Base-by-base conservation (phyloP, 1,140 invertebrate genomes). In the Drosophila yakuba region DNA sequence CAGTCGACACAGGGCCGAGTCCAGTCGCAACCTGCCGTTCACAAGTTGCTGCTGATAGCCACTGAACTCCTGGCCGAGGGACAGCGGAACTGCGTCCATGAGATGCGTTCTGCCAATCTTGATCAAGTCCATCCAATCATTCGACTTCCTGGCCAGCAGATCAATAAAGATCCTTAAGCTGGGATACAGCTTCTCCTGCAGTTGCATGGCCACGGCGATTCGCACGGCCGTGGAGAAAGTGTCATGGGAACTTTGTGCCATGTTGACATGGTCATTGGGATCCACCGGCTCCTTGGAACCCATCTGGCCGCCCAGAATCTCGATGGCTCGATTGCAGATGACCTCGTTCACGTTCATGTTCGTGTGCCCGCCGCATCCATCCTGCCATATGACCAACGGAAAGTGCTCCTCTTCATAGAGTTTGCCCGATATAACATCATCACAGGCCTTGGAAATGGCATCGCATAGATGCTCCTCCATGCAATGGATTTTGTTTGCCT, bases 301-400 rank as follows among this genome's bases (percentile, higher is more conserved):
- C 4, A 99, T 93, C 82, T 96, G 94, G 7, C 99, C 98, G 14
- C 98, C 98, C 15, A 99, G 80, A 23, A 99, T 93, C 93, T 99
- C 96, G 90, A 99, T 99, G 2, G 99, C 99, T 54, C 98, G 94
- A 93, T 99, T 99, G 23, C 96, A 94, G 28, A 98, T 56, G 72
- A 97, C 97, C 94, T 99, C 99, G 93, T 99, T 99, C 0, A 98
- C 96, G 93, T 99, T 99, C 98, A 99, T 99, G 92, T 99, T 99
- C 2, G 96, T 97, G 92, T 99, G 98, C 0, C 98, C 99, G 11
- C 99, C 99, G 47, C 98, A 99, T 11, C 99, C 99, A 35, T 98
- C 99, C 94, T 99, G 98, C 98, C 98, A 99, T 84, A 97, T 98
- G 48, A 98, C 98, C 20, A 99, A 93, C 1, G 99, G 99, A 92